Conservation (phyloP, 2,888 invertebrate genomes). For the Rotaria macrura region DNA sequence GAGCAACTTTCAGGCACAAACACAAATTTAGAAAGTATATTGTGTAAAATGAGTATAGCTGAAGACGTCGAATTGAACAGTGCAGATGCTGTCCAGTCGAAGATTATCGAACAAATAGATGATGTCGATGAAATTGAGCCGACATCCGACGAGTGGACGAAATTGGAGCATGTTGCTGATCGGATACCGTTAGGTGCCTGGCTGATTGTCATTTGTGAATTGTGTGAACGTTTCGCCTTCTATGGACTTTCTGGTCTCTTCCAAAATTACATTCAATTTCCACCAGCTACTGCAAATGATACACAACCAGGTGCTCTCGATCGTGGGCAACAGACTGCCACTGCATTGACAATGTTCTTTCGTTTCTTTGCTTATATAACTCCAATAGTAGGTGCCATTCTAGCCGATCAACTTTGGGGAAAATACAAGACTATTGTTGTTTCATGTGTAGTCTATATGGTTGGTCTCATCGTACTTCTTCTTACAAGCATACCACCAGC, state of each 20-base stretch:
- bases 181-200: not conserved
- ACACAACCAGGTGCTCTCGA: constrained; percentile 37
- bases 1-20: too few species aligned
- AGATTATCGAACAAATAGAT: too few species aligned
- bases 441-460: constrained; percentile 72
- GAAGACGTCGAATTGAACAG: too few species aligned
- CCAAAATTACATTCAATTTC: constrained; percentile 59
- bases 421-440: constrained; percentile 80
- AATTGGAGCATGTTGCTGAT: not conserved
- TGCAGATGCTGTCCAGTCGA: too few species aligned
- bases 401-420: constrained; percentile 82
- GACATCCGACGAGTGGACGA: not conserved
- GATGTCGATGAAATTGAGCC: not conserved
- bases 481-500: constrained; percentile 50
- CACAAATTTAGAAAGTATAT: too few species aligned
- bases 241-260: constrained; percentile 63
- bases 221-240: constrained; percentile 89
- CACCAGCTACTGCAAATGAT: not conserved
- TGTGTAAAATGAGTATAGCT: too few species aligned
- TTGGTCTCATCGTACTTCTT: constrained; percentile 70
- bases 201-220: constrained; percentile 84
- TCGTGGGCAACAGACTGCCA: constrained; percentile 65
- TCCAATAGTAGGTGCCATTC: constrained; percentile 76
- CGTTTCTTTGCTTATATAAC: constrained; percentile 78
- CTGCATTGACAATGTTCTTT: constrained; percentile 76